Evolutionary conservation across 2,113 vertebrate genomes (phyloP).

Genomic region (Podilymbus podiceps): DNA sequence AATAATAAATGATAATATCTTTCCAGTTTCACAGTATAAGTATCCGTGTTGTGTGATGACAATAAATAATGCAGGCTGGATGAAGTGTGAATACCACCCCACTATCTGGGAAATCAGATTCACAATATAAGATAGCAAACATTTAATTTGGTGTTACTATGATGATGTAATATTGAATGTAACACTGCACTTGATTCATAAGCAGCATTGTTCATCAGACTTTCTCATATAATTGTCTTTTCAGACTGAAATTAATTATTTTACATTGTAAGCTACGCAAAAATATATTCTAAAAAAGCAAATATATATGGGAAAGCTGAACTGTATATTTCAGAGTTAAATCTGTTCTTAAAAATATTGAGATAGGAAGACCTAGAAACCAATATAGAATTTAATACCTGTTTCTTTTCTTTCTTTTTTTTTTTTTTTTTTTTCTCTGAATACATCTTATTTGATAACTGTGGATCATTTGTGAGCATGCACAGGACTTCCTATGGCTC

Average conservation of each 20-base stretch:
- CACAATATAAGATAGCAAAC: neutral
- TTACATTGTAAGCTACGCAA: neutral
- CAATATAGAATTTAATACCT: neutral
- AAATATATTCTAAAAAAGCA: neutral
- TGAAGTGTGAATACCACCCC: neutral
- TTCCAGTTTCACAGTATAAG: neutral
- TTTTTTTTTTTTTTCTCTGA: neutral
- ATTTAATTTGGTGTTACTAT: constrained; percentile 1
- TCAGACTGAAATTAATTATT: neutral
- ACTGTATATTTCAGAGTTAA: neutral
- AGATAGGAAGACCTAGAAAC: neutral
- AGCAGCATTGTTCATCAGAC: neutral
- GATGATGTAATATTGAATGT: neutral
- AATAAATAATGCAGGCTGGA: neutral
- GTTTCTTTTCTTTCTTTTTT: neutral
- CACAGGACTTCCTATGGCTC: neutral
- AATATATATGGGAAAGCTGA: neutral
- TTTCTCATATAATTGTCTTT: neutral
- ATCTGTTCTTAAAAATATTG: neutral
- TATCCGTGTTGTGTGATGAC: neutral
- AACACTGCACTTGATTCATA: neutral
- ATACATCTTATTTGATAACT: neutral
- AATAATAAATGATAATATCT: neutral
- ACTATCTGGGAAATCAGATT: neutral
- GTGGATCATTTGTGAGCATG: neutral